These are phyloP conservation scores for Thalpophila matura DNA, from an alignment of 2,888 invertebrate species.

Conservation along the genomic window DNA sequence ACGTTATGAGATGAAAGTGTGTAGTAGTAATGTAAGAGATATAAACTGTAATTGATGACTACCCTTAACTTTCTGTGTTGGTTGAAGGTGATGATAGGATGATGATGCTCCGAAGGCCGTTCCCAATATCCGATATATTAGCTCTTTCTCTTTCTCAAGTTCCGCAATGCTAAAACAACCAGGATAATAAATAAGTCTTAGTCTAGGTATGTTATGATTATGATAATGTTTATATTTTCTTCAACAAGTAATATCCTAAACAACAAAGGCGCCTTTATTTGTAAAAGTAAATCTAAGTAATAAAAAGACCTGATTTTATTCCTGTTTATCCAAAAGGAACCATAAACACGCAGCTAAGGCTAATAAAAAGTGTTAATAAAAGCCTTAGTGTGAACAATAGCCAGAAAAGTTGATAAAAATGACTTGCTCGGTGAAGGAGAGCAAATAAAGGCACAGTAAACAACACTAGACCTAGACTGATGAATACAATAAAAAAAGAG, in stretches of 20 bases:
- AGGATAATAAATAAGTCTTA: too few species aligned
- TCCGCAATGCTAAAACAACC: too few species aligned
- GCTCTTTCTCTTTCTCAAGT: too few species aligned
- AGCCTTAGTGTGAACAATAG: slow-evolving; percentile 21
- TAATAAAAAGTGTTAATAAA: slow-evolving; percentile 38
- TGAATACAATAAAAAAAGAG: not conserved
- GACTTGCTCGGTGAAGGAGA: not conserved
- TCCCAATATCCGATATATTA: too few species aligned
- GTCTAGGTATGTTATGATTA: too few species aligned
- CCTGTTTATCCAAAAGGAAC: not conserved
- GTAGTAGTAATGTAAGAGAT: too few species aligned
- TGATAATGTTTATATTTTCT: not conserved
- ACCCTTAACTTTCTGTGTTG: too few species aligned
- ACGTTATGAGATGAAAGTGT: too few species aligned
- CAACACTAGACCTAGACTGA: not conserved
- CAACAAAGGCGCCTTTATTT: not conserved
- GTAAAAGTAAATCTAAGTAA: slow-evolving; percentile 10
- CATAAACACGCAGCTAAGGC: slow-evolving; percentile 16
- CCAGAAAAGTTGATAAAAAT: slow-evolving; percentile 28
- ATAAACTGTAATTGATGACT: too few species aligned
- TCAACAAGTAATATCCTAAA: not conserved
- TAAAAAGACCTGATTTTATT: slow-evolving; percentile 8
- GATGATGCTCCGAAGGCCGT: too few species aligned
- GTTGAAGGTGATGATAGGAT: too few species aligned
- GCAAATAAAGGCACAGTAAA: slow-evolving; percentile 26